phyloP scores from a whole-genome alignment of 2,113 vertebrate genomes.

The Lichenostomus cassidix region DNA sequence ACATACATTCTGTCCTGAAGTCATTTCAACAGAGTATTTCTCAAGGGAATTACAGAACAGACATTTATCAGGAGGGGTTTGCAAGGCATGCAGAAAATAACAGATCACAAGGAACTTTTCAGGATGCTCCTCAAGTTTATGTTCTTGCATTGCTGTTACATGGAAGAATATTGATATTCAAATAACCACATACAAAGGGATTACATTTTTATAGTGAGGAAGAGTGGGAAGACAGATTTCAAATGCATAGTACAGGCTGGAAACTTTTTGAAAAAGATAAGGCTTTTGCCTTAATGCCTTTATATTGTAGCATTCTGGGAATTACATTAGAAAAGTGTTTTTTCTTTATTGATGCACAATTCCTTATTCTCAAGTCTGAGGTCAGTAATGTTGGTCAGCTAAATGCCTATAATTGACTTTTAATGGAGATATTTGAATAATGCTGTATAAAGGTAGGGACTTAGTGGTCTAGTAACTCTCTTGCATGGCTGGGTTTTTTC shows the following conservation, averaged over 20 bases:
- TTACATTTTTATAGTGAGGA: not conserved
- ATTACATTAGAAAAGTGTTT: not conserved
- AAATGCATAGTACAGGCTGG: not conserved
- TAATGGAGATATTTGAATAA: not conserved
- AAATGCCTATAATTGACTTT: not conserved
- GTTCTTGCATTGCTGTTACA: not conserved
- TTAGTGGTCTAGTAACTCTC: not conserved
- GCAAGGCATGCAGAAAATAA: constrained; percentile 2
- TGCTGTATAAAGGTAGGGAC: not conserved
- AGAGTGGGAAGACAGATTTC: not conserved
- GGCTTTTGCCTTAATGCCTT: not conserved
- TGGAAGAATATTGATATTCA: not conserved
- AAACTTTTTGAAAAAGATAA: not conserved
- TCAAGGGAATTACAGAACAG: not conserved
- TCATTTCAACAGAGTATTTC: not conserved
- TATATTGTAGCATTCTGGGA: not conserved
- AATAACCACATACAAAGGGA: not conserved
- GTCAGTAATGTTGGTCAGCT: not conserved
- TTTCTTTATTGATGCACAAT: not conserved
- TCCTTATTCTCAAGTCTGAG: not conserved
- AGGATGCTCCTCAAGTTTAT: not conserved
- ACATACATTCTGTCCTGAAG: not conserved
- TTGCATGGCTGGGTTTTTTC: not conserved
- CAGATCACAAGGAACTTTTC: not conserved
- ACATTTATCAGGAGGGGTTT: not conserved